Conservation (phyloP, 2,113 vertebrate species). For the Odocoileus virginianus region DNA sequence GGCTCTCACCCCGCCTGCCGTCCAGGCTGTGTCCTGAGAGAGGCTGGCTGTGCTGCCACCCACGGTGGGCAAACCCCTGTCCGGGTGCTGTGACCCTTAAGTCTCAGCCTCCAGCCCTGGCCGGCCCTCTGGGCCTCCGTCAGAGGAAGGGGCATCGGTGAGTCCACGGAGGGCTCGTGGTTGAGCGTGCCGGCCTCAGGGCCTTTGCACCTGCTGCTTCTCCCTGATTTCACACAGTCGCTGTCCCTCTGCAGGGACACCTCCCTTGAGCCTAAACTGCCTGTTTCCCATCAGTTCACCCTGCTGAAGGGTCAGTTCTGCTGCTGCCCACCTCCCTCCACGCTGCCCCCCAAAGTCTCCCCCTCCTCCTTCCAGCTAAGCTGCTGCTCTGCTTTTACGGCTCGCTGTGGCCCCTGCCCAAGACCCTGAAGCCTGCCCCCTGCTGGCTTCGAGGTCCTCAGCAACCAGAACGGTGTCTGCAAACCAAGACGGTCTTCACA, state of each 20-base stretch:
- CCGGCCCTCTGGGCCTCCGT: too few relatives aligned
- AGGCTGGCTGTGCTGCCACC: fast-evolving
- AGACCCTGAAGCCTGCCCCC: not conserved
- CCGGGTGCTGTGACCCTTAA: not conserved
- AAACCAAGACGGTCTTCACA: fast-evolving
- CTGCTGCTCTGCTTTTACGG: not conserved
- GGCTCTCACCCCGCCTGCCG: not conserved
- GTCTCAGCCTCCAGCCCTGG: not conserved
- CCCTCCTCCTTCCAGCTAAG: not conserved
- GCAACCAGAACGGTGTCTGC: not conserved
- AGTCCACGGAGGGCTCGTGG: fast-evolving
- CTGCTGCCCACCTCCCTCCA: fast-evolving
- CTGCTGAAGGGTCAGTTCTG: too few relatives aligned
- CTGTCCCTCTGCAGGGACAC: not conserved
- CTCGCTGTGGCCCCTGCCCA: fast-evolving
- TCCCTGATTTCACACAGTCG: fast-evolving
- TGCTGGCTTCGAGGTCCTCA: fast-evolving
- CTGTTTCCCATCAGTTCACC: not conserved
- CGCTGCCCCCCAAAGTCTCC: fast-evolving
- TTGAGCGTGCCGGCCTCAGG: not conserved
- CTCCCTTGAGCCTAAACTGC: not conserved
- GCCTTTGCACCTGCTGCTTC: not conserved
- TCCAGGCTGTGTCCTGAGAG: fast-evolving
- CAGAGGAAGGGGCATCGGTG: fast-evolving
- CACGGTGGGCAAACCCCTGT: fast-evolving